Conservation (phyloP, 2,888 invertebrate genomes). For the Sphecodes monilicornis region DNA sequence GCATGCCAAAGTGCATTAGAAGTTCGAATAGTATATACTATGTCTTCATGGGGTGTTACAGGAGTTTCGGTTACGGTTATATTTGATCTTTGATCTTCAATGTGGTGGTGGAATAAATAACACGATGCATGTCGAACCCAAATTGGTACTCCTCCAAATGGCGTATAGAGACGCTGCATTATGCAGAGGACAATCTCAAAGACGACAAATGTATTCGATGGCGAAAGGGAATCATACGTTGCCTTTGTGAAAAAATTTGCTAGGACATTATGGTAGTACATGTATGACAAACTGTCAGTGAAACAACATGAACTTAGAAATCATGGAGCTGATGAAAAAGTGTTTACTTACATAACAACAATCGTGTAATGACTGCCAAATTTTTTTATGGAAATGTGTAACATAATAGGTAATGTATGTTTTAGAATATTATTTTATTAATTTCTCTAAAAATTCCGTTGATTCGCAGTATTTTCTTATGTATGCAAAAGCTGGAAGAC, state of each 20-base stretch:
- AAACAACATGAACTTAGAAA: not conserved
- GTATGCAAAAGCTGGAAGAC: no score
- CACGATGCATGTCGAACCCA: not conserved
- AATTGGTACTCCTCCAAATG: not conserved
- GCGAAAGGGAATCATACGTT: not conserved
- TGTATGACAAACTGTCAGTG: not conserved
- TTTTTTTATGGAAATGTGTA: no score
- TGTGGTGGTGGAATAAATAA: not conserved
- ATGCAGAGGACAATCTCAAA: not conserved
- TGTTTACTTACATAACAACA: not conserved
- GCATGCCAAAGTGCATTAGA: not conserved
- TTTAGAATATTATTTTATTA: no score
- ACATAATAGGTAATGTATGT: no score
- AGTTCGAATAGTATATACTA: not conserved
- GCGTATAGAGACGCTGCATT: not conserved
- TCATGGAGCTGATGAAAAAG: not conserved
- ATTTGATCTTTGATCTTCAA: not conserved
- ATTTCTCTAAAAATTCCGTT: no score
- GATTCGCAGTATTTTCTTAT: no score
- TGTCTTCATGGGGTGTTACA: not conserved
- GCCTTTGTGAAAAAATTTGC: not conserved
- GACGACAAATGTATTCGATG: not conserved
- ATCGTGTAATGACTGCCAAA: not conserved
- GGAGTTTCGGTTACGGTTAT: not conserved
- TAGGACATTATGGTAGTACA: not conserved